Evolutionary conservation across 2,888 invertebrate species (phyloP).

Genomic region (Agrilus biguttatus): DNA sequence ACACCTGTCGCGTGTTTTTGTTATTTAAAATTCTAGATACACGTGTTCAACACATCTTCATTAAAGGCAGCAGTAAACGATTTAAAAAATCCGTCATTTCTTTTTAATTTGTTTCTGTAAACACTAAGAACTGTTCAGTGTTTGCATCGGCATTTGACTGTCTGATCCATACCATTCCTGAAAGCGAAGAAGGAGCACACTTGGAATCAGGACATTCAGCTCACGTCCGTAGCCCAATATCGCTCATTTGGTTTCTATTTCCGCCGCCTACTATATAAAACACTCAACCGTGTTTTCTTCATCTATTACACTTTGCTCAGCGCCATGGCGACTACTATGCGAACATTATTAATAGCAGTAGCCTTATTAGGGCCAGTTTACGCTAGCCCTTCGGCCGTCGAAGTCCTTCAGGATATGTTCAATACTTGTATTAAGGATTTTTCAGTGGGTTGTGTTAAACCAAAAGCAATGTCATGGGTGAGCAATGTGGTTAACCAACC

Average conservation of each 20-base stretch:
- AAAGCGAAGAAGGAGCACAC: slow-evolving; percentile 7
- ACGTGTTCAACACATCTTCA: no score
- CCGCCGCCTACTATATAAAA: slow-evolving; percentile 15
- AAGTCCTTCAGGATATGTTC: slow-evolving; percentile 51
- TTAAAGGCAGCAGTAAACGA: no score
- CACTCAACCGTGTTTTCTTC: no score
- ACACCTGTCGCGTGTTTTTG: no score
- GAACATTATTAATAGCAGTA: background rate
- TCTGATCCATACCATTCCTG: slow-evolving; percentile 4
- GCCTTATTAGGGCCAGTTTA: slow-evolving; percentile 4
- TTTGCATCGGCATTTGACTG: no score
- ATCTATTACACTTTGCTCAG: no score
- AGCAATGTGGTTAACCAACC: slow-evolving; percentile 50
- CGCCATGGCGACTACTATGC: background rate
- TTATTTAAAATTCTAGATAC: no score
- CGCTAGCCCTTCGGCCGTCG: slow-evolving; percentile 39
- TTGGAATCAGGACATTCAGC: slow-evolving; percentile 12
- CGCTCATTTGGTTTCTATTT: slow-evolving; percentile 30
- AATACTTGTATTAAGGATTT: slow-evolving; percentile 52
- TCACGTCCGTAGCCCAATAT: slow-evolving; percentile 28
- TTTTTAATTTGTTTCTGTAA: no score
- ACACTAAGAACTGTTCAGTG: no score
- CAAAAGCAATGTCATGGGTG: slow-evolving; percentile 63
- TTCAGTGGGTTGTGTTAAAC: slow-evolving; percentile 60
- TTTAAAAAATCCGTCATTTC: no score